Evolutionary conservation across 2,113 vertebrate genomes (phyloP), one percentile per base, ranked within the genome.

Genomic region (Peromyscus maniculatus): DNA sequence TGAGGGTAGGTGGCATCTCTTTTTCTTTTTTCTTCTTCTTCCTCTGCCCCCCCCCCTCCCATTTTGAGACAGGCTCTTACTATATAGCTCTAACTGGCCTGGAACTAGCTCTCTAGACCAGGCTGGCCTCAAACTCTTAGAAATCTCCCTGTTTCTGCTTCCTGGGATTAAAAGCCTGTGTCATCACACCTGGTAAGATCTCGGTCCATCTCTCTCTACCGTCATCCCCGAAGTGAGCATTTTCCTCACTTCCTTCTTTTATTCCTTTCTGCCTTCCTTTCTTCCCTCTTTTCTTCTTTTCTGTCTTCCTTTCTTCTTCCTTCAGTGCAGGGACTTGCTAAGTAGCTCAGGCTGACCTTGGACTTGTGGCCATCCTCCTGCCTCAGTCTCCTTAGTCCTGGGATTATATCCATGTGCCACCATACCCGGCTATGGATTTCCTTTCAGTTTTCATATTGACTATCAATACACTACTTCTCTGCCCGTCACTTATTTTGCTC

Each of bases 401-500:
- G 87, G 7, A 57, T 88, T 72, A 55, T 15, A 72, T 36, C 46
- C 31, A 16, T 88, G 33, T 28, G 7, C 33, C 67, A 57, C 33
- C 87, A 89, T 28, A 72, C 22, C 21, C 55, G 49, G 13, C 67
- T 88, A 57, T 36, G 17, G 22, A 46, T 52, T 57, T 26, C 19
- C 55, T 49, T 89, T 94, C 84, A 59, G 0, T 88, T 86, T 77
- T 89, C 75, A 33, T 19, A 36, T 64, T 93, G 66, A 69, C 96
- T 12, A 7, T 0, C n/a, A 74, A 66, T 24, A 39, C 2, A 39
- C 4, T 26, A 11, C 7, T 24, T 33, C 39, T 52, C 2, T 22
- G n/a, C 5, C 71, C 36, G 43, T 57, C 46, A 82, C 19, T 10
- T 43, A 19, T 52, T 69, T 94, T 72, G 24, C 64, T 75, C 17